These are phyloP conservation scores for Dryadula phaetusa DNA, from an alignment of 2,888 invertebrate genomes.

Conservation along the genomic window DNA sequence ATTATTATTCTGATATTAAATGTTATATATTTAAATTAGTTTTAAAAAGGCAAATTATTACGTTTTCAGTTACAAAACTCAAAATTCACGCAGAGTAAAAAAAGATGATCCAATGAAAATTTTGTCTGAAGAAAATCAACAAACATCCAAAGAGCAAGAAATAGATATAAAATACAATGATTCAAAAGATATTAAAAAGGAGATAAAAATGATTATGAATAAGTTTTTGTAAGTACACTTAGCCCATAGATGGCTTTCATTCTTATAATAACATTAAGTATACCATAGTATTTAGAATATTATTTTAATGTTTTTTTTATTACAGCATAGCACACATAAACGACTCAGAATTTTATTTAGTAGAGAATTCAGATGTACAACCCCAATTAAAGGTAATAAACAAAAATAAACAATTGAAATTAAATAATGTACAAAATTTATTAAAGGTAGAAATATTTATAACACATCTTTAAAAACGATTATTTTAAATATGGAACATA, in stretches of 20 bases:
- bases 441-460: too few relatives aligned
- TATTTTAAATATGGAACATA: too few relatives aligned
- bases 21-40: too few relatives aligned
- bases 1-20: too few relatives aligned
- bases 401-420: not conserved
- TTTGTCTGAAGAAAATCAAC: not conserved
- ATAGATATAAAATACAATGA: constrained; percentile 18
- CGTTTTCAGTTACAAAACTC: not conserved
- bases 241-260: not conserved
- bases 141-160: not conserved
- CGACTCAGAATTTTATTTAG: constrained; percentile 47
- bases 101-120: constrained; percentile 21
- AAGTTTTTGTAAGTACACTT: constrained; percentile 56
- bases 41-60: too few relatives aligned
- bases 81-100: constrained; percentile 14
- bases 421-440: too few relatives aligned
- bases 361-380: not conserved
- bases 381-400: constrained; percentile 14
- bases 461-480: too few relatives aligned
- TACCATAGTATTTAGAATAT: too few relatives aligned
- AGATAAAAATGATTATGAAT: constrained; percentile 53
- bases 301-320: constrained; percentile 32
- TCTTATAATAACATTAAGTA: too few relatives aligned
- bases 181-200: constrained; percentile 44
- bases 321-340: constrained; percentile 48